phyloP scores from a whole-genome alignment of 2,888 invertebrate species.

The Plemyria rubiginata region DNA sequence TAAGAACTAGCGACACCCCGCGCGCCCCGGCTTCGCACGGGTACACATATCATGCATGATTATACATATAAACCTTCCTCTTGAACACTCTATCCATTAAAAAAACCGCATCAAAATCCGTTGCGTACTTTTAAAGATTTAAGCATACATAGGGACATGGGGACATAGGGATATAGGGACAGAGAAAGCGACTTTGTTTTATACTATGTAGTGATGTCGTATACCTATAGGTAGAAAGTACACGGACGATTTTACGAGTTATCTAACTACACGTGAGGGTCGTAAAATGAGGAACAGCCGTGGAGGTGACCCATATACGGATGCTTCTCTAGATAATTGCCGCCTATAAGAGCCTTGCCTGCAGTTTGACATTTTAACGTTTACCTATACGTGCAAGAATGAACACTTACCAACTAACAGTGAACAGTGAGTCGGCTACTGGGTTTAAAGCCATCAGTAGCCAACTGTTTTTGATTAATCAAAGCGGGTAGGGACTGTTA shows the following conservation, averaged over 20 bases:
- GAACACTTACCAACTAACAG: slow-evolving; percentile 6
- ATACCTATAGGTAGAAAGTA: slow-evolving; percentile 30
- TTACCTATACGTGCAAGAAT: slow-evolving; percentile 8
- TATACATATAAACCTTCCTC: too few species aligned
- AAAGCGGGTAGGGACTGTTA: not conserved
- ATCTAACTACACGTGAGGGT: slow-evolving; percentile 43
- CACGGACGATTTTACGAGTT: slow-evolving; percentile 45
- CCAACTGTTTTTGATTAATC: too few species aligned
- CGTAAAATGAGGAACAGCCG: slow-evolving; percentile 44
- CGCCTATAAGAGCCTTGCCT: slow-evolving; percentile 17
- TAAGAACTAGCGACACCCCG: too few species aligned
- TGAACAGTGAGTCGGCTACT: not conserved
- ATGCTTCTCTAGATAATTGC: slow-evolving; percentile 35
- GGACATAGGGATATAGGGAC: too few species aligned
- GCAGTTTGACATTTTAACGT: slow-evolving; percentile 10
- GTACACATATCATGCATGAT: too few species aligned
- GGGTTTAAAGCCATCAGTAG: too few species aligned
- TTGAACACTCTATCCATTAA: too few species aligned
- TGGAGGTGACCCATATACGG: slow-evolving; percentile 43
- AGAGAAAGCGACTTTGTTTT: too few species aligned
- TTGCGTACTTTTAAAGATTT: too few species aligned
- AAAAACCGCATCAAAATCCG: too few species aligned
- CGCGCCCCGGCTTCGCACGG: too few species aligned
- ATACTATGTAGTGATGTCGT: slow-evolving; percentile 33
- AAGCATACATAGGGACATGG: too few species aligned